These are phyloP conservation scores for Masticophis lateralis DNA, from an alignment of 2,797 vertebrate species.

Conservation along the genomic window DNA sequence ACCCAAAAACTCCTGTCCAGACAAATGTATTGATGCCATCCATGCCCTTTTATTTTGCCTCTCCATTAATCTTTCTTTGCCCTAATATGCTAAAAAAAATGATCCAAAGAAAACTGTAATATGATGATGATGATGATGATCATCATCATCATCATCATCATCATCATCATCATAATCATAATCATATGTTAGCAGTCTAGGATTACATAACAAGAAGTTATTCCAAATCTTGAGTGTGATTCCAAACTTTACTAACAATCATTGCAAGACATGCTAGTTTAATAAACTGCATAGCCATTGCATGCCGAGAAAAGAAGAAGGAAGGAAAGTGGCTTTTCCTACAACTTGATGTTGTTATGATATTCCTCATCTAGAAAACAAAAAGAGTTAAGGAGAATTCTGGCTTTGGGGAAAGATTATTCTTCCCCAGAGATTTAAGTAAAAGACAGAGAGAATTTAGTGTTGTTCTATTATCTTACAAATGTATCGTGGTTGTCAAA, in stretches of 20 bases:
- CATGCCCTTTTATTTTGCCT: background rate
- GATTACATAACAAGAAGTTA: background rate
- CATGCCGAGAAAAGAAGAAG: background rate
- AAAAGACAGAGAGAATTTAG: background rate
- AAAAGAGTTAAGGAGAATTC: background rate
- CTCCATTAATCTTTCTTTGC: background rate
- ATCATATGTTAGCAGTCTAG: background rate
- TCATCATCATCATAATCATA: background rate
- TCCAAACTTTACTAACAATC: background rate
- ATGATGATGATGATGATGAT: too few species aligned
- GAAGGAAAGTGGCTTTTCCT: background rate
- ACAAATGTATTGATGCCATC: background rate
- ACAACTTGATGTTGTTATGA: background rate
- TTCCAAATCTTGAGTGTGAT: background rate
- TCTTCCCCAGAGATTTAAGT: background rate
- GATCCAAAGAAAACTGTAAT: background rate
- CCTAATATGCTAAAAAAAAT: background rate
- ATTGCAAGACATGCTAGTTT: background rate
- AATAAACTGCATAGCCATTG: background rate
- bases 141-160: background rate
- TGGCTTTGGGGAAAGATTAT: background rate
- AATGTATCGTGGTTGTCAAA: background rate
- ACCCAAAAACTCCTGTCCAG: background rate
- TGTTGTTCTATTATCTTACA: background rate
- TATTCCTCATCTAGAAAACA: background rate